Conservation (phyloP, 2,797 vertebrate species). For the Dermochelys coriacea region DNA sequence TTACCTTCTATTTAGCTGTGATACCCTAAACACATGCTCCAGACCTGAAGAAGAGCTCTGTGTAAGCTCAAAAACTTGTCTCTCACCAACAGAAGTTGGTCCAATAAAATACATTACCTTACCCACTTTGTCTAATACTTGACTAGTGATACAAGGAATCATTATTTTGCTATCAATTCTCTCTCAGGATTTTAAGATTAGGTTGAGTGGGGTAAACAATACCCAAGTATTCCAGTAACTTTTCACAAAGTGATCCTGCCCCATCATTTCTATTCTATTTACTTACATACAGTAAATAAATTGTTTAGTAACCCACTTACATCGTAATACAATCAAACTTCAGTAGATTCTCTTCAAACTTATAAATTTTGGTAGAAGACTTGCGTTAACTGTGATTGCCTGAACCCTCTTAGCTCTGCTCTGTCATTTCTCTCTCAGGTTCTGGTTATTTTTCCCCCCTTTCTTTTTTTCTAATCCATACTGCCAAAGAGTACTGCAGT, state of each 20-base stretch:
- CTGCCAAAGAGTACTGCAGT: neutral
- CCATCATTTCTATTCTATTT: neutral
- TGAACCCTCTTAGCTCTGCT: neutral
- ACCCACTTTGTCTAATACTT: neutral
- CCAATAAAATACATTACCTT: too few relatives aligned
- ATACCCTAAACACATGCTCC: too few relatives aligned
- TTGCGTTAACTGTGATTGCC: neutral
- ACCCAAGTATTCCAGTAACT: neutral
- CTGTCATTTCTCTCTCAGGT: neutral
- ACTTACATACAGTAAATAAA: neutral
- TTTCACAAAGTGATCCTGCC: neutral
- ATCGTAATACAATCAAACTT: neutral
- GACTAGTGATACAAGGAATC: neutral
- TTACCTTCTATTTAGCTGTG: too few relatives aligned
- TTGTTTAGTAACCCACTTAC: neutral
- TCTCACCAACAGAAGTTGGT: too few relatives aligned
- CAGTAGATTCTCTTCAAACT: neutral
- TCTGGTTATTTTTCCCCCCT: neutral
- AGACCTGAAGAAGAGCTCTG: too few relatives aligned
- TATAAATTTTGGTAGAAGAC: neutral
- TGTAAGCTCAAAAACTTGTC: too few relatives aligned
- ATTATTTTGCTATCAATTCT: neutral
- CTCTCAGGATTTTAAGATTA: neutral
- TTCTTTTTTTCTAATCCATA: neutral
- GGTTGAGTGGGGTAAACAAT: neutral